These are phyloP conservation scores for Carcinoscorpius rotundicauda DNA, from an alignment of 1,140 invertebrate species.

Conservation along the genomic window DNA sequence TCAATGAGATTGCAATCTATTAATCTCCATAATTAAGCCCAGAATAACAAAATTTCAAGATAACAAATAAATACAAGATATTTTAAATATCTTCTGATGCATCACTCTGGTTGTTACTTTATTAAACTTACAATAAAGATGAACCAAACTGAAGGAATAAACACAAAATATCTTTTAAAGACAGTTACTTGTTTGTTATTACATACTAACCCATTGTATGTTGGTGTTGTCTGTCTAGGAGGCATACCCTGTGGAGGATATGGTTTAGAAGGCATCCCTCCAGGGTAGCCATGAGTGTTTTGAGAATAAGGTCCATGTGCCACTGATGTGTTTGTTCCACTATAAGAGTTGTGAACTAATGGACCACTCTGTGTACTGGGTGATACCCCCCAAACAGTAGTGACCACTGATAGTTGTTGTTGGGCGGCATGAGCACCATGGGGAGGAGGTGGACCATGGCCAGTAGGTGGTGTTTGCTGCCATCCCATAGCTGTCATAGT, in stretches of 20 bases:
- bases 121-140: too few species aligned
- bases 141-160: too few species aligned
- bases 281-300: constrained; percentile 3
- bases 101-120: too few species aligned
- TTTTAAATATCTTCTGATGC: too few species aligned
- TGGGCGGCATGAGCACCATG: constrained; percentile 1
- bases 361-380: constrained; percentile 33
- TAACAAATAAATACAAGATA: too few species aligned
- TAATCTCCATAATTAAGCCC: too few species aligned
- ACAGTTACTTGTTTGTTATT: too few species aligned
- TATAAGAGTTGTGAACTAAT: constrained; percentile 26
- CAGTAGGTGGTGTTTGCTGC: constrained; percentile 21
- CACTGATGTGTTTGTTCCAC: constrained; percentile 32
- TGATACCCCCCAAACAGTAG: constrained; percentile 35
- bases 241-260: constrained; percentile 4
- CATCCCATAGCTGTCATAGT: constrained; percentile 22
- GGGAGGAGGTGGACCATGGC: constrained; percentile 3
- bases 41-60: too few species aligned
- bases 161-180: too few species aligned
- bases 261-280: not conserved
- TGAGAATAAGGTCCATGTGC: constrained; percentile 18
- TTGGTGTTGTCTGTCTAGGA: constrained; percentile 1
- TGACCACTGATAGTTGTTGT: constrained; percentile 34
- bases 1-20: too few species aligned
- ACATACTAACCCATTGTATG: not conserved